Evolutionary conservation across 2,888 invertebrate genomes (phyloP), one percentile per base, ranked within the genome.

Genomic region (Ctenicera cuprea): DNA sequence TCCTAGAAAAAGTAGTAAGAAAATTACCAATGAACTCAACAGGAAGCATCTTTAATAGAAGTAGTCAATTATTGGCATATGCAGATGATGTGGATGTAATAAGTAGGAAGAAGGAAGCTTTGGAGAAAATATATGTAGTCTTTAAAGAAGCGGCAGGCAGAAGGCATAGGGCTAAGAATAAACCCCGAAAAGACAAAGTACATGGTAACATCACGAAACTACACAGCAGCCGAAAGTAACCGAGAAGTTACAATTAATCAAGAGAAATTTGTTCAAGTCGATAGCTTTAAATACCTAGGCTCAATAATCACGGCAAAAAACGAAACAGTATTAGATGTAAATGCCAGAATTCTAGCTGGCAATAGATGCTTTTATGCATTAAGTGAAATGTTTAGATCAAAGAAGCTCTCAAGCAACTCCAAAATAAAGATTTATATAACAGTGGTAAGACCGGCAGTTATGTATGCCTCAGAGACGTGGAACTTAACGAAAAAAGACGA

Each of bases 11-110:
- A 30, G 45, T 48, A 37, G 12, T 64, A 22, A 64, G 63, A 64
- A 41, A 64, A 63, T 33, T 48, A 33, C 22, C 66, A 41, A 37
- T 52, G 16, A 48, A 65, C 14, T 14, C 26, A 37, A 33, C 41
- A 9, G 52, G 63, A 48, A 63, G 26, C 22, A 54, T 70, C 66
- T 64, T 64, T 26, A 26, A 65, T 41, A 52, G 22, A 30, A n/a
- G 50, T 11, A 7, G 26, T 14, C 48, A 65, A 52, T 0, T 22
- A n/a, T 33, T 65, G 12, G 52, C 65, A n/a, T 57, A 50, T 65
- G 65, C 65, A n/a, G 52, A 65, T 57, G 70, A 70, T 48, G 43
- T 50, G 22, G 70, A 48, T 16, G 3, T 48, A 48, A 48, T 48
- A 48, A 48, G 18, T 48, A 48, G 48, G 48, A 48, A 11, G n/a